Conservation (phyloP, 1,140 invertebrate species). For the Caenorhabditis brenneri region DNA sequence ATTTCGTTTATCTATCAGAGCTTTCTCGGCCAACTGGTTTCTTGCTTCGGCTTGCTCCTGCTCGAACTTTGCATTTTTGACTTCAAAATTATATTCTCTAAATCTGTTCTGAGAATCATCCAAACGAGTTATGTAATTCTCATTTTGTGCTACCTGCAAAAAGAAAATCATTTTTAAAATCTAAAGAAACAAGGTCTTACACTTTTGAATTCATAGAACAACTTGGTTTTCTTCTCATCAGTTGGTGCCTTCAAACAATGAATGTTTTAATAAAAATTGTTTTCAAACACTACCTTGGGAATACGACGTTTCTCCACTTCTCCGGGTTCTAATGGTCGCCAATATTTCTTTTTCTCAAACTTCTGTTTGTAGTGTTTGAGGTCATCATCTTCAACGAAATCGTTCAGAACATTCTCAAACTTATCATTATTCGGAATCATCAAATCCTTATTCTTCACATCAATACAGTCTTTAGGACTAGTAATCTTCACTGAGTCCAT, state of each 20-base stretch:
- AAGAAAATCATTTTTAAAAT: too few relatives aligned
- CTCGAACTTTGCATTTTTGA: too few relatives aligned
- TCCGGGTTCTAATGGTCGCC: too few relatives aligned
- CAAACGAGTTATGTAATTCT: too few relatives aligned
- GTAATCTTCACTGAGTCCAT: neutral
- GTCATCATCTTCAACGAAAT: neutral
- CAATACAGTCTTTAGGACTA: neutral
- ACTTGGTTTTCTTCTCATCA: neutral
- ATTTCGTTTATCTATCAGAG: neutral
- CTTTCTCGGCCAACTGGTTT: too few relatives aligned
- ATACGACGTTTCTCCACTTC: too few relatives aligned
- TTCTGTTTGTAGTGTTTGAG: neutral
- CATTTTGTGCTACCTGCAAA: too few relatives aligned
- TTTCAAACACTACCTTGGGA: too few relatives aligned
- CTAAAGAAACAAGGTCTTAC: too few relatives aligned
- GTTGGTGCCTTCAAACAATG: neutral
- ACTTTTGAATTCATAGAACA: neutral
- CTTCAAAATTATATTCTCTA: too few relatives aligned
- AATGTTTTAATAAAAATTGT: neutral
- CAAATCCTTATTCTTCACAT: neutral
- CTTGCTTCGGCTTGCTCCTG: too few relatives aligned
- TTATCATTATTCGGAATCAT: neutral
- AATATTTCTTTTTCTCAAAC: neutral
- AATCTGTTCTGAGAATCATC: too few relatives aligned
- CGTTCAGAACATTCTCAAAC: neutral